Base-by-base conservation (phyloP, 1,140 invertebrate genomes). In the Tetranychus urticae region DNA sequence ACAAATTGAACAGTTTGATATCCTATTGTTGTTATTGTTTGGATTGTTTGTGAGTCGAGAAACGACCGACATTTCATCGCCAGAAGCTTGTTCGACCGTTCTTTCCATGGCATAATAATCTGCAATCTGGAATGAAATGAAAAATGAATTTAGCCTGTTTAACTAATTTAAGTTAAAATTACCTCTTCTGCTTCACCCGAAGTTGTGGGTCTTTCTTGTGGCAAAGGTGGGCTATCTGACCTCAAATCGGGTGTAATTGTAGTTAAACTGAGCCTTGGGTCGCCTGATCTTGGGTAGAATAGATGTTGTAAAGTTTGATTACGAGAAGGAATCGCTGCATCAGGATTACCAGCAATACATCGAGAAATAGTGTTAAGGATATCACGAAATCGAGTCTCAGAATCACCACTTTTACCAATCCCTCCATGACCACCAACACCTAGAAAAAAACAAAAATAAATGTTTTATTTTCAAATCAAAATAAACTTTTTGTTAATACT, bases 341-440 rank as follows among this genome's bases (percentile, higher is more conserved):
- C 36, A n/a, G 56, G 47, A 59, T 65, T 56, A 59, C 61, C 45
- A 8, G 54, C 14, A 7, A 68, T 64, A 34, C 65, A 68, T 42
- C 67, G 62, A 5, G 65, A 64, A 13, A 68, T 36, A 3, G 66
- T 46, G 23, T 68, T 65, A 10, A 73, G 61, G 10, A 76, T 74
- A 62, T 74, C 73, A 45, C 67, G 66, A 63, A 74, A 75, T 61
- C 72, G 70, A 60, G 71, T 69, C 50, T 73, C 69, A 47, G 71
- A 68, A 64, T 77, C 73, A 61, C 73, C 70, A 23, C 70, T 68
- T 54, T 74, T 74, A 31, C 70, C 65, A 61, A 61, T 70, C 1
- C 75, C 75, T 54, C 74, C 74, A 67, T 77, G 75, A 14, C 75
- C 74, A 35, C 75, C 75, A 59, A 75, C 69, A 60, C 71, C 73